Evolutionary conservation across 2,113 vertebrate genomes (phyloP).

Genomic region (Cnemophilus loriae): DNA sequence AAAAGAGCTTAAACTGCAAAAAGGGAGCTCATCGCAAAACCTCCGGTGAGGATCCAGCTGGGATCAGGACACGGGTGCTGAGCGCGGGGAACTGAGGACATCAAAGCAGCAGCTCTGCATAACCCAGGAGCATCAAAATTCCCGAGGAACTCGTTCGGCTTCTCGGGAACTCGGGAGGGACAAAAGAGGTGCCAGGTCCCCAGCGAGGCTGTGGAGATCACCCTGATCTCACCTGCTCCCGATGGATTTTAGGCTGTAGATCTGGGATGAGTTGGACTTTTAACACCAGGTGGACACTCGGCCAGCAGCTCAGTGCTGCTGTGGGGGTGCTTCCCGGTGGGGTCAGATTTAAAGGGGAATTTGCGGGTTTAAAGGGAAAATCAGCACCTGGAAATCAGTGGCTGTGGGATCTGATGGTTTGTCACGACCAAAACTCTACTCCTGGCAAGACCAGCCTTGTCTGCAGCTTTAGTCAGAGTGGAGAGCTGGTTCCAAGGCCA

Average conservation of each 20-base stretch:
- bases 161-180: neutral
- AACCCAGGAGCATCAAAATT: neutral
- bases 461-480: neutral
- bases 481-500: neutral
- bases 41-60: neutral
- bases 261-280: neutral
- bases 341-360: neutral
- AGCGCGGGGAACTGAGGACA: neutral
- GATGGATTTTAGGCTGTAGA: neutral
- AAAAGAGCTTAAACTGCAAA: neutral
- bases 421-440: fast-evolving
- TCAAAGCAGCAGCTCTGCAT: slow-evolving; percentile 9
- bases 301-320: neutral
- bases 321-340: fast-evolving
- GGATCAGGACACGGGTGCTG: neutral
- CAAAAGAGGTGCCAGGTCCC: neutral
- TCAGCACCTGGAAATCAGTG: fast-evolving
- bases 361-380: neutral
- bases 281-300: neutral
- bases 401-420: neutral
- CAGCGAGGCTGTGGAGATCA: neutral
- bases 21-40: neutral
- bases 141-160: neutral
- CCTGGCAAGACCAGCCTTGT: neutral
- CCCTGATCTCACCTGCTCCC: neutral